These are phyloP conservation scores for Notamacropus eugenii DNA, from an alignment of 2,797 vertebrate species.

Conservation along the genomic window DNA sequence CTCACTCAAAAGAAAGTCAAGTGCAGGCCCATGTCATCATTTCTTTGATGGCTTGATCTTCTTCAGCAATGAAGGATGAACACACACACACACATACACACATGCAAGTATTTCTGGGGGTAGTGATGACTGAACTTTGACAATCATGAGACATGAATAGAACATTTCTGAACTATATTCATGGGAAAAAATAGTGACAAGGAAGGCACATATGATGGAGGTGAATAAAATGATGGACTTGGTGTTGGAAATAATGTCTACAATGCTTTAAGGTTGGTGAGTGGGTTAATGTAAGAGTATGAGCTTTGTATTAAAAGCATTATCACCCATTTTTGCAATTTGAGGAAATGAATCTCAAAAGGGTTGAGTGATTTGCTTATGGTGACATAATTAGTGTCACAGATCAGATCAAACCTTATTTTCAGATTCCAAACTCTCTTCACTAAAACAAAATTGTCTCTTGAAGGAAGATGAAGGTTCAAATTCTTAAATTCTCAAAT, in stretches of 20 bases:
- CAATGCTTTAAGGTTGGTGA: background rate
- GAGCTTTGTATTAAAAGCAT: no score
- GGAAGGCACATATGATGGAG: background rate
- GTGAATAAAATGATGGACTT: background rate
- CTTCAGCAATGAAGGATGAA: no score
- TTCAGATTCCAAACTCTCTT: background rate
- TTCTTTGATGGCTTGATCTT: no score
- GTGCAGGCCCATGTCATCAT: no score
- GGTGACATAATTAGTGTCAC: conserved; percentile 15
- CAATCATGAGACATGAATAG: background rate
- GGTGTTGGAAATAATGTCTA: background rate
- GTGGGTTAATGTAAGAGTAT: no score
- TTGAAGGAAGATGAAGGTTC: background rate
- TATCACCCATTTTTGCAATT: conserved; percentile 4
- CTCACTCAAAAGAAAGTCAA: no score
- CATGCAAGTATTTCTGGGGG: background rate
- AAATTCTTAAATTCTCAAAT: background rate
- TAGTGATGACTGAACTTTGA: background rate
- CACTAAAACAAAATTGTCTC: background rate
- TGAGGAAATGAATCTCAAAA: conserved; percentile 2
- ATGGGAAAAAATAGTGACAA: background rate
- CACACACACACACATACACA: no score
- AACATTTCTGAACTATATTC: background rate
- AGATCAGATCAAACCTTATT: background rate
- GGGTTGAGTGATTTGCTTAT: conserved; percentile 9